phyloP scores from a whole-genome alignment of 2,797 vertebrate genomes.

The Rhyacichthys aspro region DNA sequence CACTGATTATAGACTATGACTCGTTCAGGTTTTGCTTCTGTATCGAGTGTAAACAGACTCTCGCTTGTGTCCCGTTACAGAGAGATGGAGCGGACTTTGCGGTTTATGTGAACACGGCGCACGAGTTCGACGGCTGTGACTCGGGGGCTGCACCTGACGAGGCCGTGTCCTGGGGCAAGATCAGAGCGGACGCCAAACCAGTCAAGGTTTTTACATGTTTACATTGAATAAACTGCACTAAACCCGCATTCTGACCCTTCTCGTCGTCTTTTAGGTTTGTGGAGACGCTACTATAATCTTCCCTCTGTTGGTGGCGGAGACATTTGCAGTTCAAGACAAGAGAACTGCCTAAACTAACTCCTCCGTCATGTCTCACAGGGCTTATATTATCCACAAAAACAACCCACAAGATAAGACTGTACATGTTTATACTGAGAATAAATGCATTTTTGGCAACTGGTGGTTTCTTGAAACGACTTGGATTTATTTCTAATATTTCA shows the following conservation, averaged over 20 bases:
- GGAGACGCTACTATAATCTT: constrained; percentile 86
- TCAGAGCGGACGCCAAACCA: constrained; percentile 81
- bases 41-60: no score
- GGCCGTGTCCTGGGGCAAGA: constrained; percentile 90
- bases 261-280: constrained; percentile 75
- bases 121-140: constrained; percentile 90
- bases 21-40: no score
- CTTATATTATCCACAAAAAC: no score
- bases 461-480: neutral
- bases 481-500: no score
- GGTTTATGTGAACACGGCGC: constrained; percentile 87
- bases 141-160: constrained; percentile 86
- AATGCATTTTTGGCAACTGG: constrained; percentile 1
- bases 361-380: neutral
- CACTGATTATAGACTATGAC: no score
- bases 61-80: constrained; percentile 51
- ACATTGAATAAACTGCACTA: neutral
- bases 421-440: constrained; percentile 1
- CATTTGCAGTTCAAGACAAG: constrained; percentile 74
- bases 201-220: constrained; percentile 78
- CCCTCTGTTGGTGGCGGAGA: constrained; percentile 87
- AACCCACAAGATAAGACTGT: neutral
- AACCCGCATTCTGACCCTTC: neutral
- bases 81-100: constrained; percentile 85
- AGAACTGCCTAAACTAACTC: neutral